These are phyloP conservation scores for Pangasius krempfi DNA, from an alignment of 2,797 vertebrate genomes.

Conservation along the genomic window DNA sequence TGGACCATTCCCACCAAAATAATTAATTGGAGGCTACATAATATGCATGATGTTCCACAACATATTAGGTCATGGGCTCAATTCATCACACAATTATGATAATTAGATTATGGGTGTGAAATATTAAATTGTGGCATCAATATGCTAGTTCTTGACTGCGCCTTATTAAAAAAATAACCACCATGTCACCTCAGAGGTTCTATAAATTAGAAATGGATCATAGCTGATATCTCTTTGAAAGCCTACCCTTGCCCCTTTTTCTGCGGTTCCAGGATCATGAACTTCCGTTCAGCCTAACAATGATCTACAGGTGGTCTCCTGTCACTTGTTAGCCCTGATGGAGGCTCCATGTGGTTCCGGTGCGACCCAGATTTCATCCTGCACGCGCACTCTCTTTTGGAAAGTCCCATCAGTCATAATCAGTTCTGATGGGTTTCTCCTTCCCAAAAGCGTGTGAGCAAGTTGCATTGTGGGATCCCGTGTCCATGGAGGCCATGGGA, in stretches of 20 bases:
- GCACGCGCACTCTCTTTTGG: slow-evolving; percentile 65
- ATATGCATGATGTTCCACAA: not conserved
- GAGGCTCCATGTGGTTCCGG: slow-evolving; percentile 66
- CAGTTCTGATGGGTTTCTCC: slow-evolving; percentile 73
- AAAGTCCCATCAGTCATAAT: slow-evolving; percentile 72
- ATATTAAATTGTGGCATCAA: not conserved
- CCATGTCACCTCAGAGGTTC: not conserved
- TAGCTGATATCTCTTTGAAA: not conserved
- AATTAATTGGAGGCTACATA: too few species aligned
- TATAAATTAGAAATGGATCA: slow-evolving; percentile 13
- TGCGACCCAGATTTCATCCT: slow-evolving; percentile 71
- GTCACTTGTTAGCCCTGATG: slow-evolving; percentile 65
- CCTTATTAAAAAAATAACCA: not conserved
- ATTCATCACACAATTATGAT: not conserved
- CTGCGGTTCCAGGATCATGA: slow-evolving; percentile 49
- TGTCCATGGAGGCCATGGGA: slow-evolving; percentile 71
- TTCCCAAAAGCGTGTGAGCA: slow-evolving; percentile 66
- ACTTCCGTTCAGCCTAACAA: slow-evolving; percentile 63
- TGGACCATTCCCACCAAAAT: not conserved
- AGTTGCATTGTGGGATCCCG: slow-evolving; percentile 62
- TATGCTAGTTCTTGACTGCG: not conserved
- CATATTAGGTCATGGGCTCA: not conserved
- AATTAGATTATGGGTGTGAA: not conserved
- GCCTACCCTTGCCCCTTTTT: not conserved
- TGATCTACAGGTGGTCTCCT: slow-evolving; percentile 64